Conservation (phyloP, 2,113 vertebrate species). For the Prunella fulvescens region DNA sequence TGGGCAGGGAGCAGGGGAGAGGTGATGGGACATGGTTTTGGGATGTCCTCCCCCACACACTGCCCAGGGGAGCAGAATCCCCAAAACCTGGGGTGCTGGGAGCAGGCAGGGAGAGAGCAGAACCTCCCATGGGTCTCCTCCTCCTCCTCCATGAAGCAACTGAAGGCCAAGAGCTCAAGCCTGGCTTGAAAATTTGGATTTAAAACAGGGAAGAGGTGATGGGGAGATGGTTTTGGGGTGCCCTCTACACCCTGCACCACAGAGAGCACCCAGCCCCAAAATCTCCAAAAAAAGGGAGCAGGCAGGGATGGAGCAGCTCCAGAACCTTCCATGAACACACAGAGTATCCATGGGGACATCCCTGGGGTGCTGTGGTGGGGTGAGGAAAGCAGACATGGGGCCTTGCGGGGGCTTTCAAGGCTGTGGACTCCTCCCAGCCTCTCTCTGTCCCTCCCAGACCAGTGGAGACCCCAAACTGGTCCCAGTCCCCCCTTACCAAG, state of each 20-base stretch:
- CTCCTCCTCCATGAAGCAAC: neutral
- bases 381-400: neutral
- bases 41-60: neutral
- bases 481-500: constrained; percentile 77
- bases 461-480: neutral
- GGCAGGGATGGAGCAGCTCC: neutral
- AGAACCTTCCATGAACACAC: neutral
- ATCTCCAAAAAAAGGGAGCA: neutral
- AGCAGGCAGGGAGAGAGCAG: neutral
- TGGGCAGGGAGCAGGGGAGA: neutral
- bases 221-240: no score
- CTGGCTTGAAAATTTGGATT: no score
- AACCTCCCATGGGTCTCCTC: neutral
- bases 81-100: neutral
- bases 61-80: neutral
- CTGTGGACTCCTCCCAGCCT: neutral
- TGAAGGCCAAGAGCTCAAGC: no score
- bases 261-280: neutral
- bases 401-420: neutral
- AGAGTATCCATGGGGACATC: neutral
- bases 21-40: neutral
- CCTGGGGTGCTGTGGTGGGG: neutral
- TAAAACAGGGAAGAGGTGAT: no score
- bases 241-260: no score
- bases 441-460: neutral